Evolutionary conservation across 2,888 invertebrate genomes (phyloP).

Genomic region (Lochmaea capreae): DNA sequence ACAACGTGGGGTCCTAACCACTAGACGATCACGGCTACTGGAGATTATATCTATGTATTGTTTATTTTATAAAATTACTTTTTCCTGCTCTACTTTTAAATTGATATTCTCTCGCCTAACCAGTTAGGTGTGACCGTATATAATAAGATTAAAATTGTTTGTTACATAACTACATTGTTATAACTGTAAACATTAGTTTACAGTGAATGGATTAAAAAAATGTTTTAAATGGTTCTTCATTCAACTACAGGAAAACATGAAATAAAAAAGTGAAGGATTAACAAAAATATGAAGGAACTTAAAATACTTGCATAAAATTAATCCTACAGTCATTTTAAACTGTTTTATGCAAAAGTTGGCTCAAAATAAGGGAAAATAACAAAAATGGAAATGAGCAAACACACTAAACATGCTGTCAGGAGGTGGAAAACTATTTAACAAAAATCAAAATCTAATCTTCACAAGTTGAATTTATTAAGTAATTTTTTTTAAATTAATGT

Average conservation of each 20-base stretch:
- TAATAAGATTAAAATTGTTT: not conserved
- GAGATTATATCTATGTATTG: conserved; percentile 35
- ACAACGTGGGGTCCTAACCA: conserved; percentile 70
- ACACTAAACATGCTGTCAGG: no score
- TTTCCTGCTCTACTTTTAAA: conserved; percentile 15
- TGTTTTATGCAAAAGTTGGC: no score
- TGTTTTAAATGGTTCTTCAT: no score
- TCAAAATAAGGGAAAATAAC: no score
- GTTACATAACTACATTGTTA: not conserved
- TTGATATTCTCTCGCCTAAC: not conserved
- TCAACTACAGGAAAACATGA: no score
- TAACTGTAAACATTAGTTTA: not conserved
- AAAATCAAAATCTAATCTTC: not conserved
- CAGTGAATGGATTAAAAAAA: no score
- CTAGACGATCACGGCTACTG: conserved; percentile 62
- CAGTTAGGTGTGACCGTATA: not conserved
- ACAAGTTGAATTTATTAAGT: not conserved
- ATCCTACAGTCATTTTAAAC: no score
- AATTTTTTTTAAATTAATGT: not conserved
- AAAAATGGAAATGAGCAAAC: no score
- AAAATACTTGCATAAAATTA: no score
- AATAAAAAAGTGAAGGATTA: no score
- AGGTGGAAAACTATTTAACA: no score
- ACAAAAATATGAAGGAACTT: no score
- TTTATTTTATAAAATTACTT: not conserved